These are phyloP conservation scores for Apogon talboti DNA, from an alignment of 2,797 vertebrate genomes.

Conservation along the genomic window DNA sequence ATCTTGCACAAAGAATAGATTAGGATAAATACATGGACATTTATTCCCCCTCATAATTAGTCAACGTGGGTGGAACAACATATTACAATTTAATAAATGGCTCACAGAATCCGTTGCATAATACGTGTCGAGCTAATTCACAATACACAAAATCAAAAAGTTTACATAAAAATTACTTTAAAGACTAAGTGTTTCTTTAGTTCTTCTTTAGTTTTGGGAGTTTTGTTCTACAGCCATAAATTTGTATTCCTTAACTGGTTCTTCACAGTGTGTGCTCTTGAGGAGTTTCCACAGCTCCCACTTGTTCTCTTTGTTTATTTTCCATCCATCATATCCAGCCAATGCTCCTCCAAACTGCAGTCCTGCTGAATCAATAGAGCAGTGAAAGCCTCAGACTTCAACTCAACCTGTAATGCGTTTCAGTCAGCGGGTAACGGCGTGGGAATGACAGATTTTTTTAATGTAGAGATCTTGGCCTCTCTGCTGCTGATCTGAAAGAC, in stretches of 20 bases:
- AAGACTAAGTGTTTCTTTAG: constrained; percentile 12
- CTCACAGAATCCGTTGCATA: no score
- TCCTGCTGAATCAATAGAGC: constrained; percentile 63
- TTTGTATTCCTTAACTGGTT: constrained; percentile 32
- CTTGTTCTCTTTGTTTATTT: constrained; percentile 61
- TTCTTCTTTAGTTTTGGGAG: constrained; percentile 18
- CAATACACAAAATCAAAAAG: no score
- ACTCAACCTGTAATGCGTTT: constrained; percentile 45
- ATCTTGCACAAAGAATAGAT: no score
- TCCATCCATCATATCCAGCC: constrained; percentile 48
- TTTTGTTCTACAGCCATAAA: constrained; percentile 14
- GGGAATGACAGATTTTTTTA: constrained; percentile 43
- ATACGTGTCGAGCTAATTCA: no score
- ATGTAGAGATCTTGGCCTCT: constrained; percentile 30
- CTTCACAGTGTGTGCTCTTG: constrained; percentile 17
- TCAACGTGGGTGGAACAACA: no score
- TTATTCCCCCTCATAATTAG: no score
- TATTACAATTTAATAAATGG: no score
- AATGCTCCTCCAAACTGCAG: constrained; percentile 53
- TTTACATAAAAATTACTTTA: no score
- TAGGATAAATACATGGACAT: no score
- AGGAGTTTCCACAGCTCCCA: constrained; percentile 38
- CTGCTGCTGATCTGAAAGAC: constrained; percentile 30
- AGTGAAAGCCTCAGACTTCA: constrained; percentile 48
- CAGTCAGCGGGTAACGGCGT: constrained; percentile 41